Evolutionary conservation across 1,140 invertebrate species (phyloP).

Genomic region (Helicoverpa armigera): DNA sequence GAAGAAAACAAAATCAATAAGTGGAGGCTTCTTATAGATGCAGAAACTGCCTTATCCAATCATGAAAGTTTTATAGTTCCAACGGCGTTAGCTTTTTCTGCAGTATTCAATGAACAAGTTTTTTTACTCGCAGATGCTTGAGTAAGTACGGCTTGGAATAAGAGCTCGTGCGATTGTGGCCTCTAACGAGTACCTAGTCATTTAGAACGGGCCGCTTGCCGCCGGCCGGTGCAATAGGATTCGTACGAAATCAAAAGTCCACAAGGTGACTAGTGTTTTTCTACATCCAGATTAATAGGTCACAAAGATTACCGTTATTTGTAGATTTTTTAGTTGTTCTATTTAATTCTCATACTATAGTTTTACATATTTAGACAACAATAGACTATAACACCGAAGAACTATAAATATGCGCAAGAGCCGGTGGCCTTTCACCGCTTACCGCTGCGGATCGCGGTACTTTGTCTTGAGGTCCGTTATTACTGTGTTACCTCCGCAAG

Average conservation of each 20-base stretch:
- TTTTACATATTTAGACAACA: background rate
- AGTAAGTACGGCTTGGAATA: constrained; percentile 67
- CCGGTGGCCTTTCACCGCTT: no score
- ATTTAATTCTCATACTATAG: background rate
- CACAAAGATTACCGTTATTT: constrained; percentile 29
- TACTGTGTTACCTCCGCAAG: no score
- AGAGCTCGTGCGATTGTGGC: constrained; percentile 63
- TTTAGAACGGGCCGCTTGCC: constrained; percentile 57
- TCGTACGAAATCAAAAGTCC: constrained; percentile 76
- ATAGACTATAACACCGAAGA: no score
- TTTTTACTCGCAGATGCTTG: constrained; percentile 66
- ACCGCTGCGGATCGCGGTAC: no score
- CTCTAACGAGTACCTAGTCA: constrained; percentile 59
- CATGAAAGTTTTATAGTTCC: constrained; percentile 1
- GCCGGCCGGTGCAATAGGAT: constrained; percentile 59
- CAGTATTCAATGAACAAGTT: constrained; percentile 69
- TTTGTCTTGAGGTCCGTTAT: no score
- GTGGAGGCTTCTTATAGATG: no score
- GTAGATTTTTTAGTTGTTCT: constrained; percentile 6
- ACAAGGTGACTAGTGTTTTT: constrained; percentile 62
- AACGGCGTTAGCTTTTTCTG: constrained; percentile 55
- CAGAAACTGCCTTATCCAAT: constrained; percentile 44
- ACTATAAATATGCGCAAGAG: no score
- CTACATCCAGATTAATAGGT: constrained; percentile 42
- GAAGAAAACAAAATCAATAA: no score